Conservation (phyloP, 2,113 vertebrate species). For the Nanger granti region DNA sequence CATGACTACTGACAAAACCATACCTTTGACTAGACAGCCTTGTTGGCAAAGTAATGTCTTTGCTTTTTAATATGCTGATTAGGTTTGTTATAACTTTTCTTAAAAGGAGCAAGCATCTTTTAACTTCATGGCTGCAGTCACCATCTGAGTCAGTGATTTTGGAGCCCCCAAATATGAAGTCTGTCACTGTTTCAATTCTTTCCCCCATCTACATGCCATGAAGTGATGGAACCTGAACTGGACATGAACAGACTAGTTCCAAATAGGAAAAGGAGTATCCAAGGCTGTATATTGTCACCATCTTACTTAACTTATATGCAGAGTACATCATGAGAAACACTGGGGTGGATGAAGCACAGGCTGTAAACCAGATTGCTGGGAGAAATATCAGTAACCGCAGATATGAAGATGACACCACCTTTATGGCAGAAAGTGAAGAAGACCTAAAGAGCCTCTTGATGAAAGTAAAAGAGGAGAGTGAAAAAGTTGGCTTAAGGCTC, state of each 20-base stretch:
- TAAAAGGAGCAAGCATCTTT: background rate
- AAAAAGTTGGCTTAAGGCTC: no score
- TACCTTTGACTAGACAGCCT: background rate
- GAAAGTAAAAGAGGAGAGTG: no score
- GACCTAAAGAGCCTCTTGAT: background rate
- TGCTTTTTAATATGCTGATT: background rate
- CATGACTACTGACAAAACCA: background rate
- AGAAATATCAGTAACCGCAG: background rate
- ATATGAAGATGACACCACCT: background rate
- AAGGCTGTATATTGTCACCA: background rate
- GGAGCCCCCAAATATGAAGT: accelerated
- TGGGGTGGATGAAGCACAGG: background rate
- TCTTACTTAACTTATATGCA: background rate
- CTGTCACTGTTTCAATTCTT: background rate
- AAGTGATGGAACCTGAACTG: background rate
- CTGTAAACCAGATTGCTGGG: background rate
- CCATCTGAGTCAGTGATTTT: background rate
- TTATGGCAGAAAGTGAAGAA: background rate
- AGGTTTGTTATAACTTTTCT: background rate
- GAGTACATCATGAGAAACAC: background rate
- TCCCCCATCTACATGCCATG: background rate
- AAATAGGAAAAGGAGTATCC: background rate
- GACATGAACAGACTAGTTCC: background rate
- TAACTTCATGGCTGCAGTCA: background rate
- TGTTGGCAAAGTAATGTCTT: background rate